Evolutionary conservation across 2,113 vertebrate genomes (phyloP), one percentile per base, ranked within the genome.

Genomic region (Hemibagrus wyckioides): DNA sequence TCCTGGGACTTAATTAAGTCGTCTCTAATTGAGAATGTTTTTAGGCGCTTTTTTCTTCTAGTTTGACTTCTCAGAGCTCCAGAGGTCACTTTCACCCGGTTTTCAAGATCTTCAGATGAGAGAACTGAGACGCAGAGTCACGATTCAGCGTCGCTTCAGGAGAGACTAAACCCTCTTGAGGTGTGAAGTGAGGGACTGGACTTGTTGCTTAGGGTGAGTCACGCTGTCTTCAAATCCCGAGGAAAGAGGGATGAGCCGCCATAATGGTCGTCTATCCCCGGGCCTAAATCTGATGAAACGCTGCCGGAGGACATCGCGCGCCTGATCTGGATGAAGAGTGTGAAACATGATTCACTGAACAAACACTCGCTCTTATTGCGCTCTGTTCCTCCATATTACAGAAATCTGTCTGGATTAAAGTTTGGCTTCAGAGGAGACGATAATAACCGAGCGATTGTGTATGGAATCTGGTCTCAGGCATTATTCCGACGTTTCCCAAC

Each of bases 201-300:
- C 73, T 73, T 10, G 33, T 50, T 8, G 0, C 88, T 83, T 77
- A 4, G 8, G 21, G 79, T 91, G 88, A 89, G 48, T 91, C 90
- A 91, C 30, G 48, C 48, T 63, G 79, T 80, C 80, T 89, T 39
- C 71, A 82, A 88, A 89, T 39, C 63, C 84, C 85, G 39, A 86
- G 28, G 77, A 86, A 89, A 77, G 77, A 79, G 61, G 61, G 52
- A 82, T 79, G 30, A 79, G 28, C 48, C 65, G 5, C 44, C 9
- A 8, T 81, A 65, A 88, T 81, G 44, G 77, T 41, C 36, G 83
- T 88, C 76, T 57, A 86, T 84, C 84, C 77, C 41, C 1, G 33
- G 81, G 44, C 56, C 83, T 83, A 85, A 86, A 86, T 63, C 88
- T 57, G 79, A 82, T 73, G 59, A 76, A 87, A 28, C 44, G 7